Conservation (phyloP, 2,888 invertebrate species). For the Panorpa germanica region DNA sequence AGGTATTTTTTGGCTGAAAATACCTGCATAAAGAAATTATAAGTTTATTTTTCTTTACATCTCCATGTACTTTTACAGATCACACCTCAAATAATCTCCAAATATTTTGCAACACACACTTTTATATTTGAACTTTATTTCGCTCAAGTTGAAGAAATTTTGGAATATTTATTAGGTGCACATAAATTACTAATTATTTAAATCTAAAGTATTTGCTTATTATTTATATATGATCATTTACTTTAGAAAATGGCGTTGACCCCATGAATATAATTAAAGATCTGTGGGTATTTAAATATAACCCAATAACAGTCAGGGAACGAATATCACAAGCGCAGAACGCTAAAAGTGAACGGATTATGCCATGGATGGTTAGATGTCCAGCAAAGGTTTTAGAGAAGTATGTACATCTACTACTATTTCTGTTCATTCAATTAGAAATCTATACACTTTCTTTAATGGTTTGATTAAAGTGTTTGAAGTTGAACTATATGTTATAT, state of each 20-base stretch:
- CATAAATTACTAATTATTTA: constrained; percentile 16
- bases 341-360: constrained; percentile 29
- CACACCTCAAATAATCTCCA: constrained; percentile 25
- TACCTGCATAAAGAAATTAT: constrained; percentile 1
- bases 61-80: constrained; percentile 20
- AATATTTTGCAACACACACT: constrained; percentile 27
- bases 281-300: constrained; percentile 42
- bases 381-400: constrained; percentile 32
- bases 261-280: constrained; percentile 35
- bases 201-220: constrained; percentile 9
- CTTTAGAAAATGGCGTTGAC: constrained; percentile 29
- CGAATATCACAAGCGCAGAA: constrained; percentile 29
- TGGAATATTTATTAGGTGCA: constrained; percentile 30
- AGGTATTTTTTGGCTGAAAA: constrained; percentile 17
- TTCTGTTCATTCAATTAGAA: constrained; percentile 12
- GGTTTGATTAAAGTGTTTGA: no score
- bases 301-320: constrained; percentile 28
- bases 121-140: constrained; percentile 35
- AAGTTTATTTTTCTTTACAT: constrained; percentile 5
- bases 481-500: no score
- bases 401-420: constrained; percentile 19
- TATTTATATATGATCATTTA: constrained; percentile 5
- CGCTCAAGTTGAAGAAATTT: constrained; percentile 30
- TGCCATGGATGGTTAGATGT: constrained; percentile 49
- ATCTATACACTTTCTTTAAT: no score